These are phyloP conservation scores for Erinaceus europaeus DNA, from an alignment of 2,113 vertebrate species.

Conservation along the genomic window DNA sequence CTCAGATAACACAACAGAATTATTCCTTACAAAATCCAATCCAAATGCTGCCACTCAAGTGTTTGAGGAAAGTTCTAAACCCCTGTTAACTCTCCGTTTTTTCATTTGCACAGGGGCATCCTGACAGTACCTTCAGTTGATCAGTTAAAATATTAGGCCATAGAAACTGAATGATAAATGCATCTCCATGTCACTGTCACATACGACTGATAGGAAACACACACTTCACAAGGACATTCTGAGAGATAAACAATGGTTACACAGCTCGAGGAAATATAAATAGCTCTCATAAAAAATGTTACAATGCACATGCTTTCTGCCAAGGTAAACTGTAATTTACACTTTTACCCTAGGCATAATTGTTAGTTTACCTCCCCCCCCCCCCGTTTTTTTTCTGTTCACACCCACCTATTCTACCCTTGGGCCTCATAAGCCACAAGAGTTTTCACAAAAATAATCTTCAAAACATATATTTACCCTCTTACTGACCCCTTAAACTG, in stretches of 20 bases:
- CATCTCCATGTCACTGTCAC: conserved; percentile 16
- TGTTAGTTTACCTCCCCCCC: conserved; percentile 56
- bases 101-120: conserved; percentile 3
- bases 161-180: conserved; percentile 38
- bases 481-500: conserved; percentile 65
- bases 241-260: conserved; percentile 23
- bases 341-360: conserved; percentile 59
- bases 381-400: conserved; percentile 61
- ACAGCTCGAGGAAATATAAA: conserved; percentile 56
- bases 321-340: conserved; percentile 59
- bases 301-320: conserved; percentile 44
- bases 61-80: background rate
- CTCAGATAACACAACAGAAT: background rate
- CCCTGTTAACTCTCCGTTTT: background rate
- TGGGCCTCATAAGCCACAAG: conserved; percentile 61
- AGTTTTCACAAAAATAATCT: conserved; percentile 72
- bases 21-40: conserved; percentile 17
- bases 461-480: conserved; percentile 75
- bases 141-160: conserved; percentile 53
- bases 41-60: background rate
- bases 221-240: conserved; percentile 45
- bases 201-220: background rate
- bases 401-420: conserved; percentile 58
- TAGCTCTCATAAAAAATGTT: conserved; percentile 44
- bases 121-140: conserved; percentile 35